A percentile compares a stretch with the other conserved stretches of the same genome.
Evolutionary conservation across 2,113 vertebrate species (phyloP).

Genomic region (Pantherophis guttatus): DNA sequence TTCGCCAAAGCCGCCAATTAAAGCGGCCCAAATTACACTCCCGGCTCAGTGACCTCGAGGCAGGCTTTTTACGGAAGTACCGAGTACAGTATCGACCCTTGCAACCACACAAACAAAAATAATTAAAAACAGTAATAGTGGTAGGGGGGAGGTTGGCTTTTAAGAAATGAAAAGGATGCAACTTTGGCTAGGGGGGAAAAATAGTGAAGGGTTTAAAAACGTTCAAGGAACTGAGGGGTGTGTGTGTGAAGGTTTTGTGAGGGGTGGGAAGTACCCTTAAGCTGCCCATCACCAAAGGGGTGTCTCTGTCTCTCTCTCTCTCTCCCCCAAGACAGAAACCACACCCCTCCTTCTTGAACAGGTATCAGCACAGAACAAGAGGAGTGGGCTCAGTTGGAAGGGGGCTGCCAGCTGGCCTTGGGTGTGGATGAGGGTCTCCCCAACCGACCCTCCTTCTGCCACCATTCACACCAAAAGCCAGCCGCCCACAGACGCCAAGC

Average conservation of each 20-base stretch:
- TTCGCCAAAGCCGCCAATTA: constrained; percentile 21
- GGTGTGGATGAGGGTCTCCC: not conserved
- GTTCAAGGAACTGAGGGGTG: not conserved
- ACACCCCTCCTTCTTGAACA: constrained; percentile 8
- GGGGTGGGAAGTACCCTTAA: not conserved
- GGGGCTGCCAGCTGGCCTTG: not conserved
- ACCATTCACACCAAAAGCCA: not conserved
- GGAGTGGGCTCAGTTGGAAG: not conserved
- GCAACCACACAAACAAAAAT: not conserved
- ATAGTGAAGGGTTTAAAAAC: not conserved
- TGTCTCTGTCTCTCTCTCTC: not conserved
- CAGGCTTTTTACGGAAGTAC: constrained; percentile 44
- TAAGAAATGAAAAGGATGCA: not conserved
- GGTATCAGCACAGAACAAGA: not conserved
- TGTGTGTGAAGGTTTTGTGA: not conserved
- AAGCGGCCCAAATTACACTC: constrained; percentile 63
- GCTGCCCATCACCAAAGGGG: not conserved
- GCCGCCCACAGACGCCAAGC: not conserved
- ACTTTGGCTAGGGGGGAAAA: constrained; percentile 33
- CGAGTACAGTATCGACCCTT: not conserved
- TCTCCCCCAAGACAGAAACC: not conserved
- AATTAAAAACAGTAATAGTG: not conserved
- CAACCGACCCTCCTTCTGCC: not conserved
- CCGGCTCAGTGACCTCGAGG: constrained; percentile 53
- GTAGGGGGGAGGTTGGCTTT: too few relatives aligned